phyloP scores from a whole-genome alignment of 2,113 vertebrate genomes.

The Lota lota region DNA sequence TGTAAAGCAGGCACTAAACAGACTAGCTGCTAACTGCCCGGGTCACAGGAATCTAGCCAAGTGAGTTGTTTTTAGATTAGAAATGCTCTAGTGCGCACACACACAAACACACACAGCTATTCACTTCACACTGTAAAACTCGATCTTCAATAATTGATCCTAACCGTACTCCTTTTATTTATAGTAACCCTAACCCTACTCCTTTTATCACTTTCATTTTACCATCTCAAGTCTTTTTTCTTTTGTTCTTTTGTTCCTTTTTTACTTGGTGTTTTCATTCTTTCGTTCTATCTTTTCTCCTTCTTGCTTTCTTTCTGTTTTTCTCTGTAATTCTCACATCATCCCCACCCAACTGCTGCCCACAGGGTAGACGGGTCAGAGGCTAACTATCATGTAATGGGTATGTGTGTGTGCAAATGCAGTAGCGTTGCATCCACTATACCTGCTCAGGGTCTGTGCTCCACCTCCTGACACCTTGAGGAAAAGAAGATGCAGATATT shows the following conservation, averaged over 20 bases:
- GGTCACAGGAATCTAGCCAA: constrained; percentile 23
- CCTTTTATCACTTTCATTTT: background rate
- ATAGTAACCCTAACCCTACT: background rate
- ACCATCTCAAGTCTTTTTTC: background rate
- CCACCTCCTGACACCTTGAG: too few species aligned
- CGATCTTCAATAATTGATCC: background rate
- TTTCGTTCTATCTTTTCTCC: too few species aligned
- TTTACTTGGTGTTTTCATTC: too few species aligned
- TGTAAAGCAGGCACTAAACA: background rate
- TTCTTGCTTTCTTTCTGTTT: too few species aligned
- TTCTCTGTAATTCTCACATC: background rate
- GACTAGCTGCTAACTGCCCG: constrained; percentile 4
- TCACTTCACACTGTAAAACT: background rate
- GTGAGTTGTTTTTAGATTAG: constrained; percentile 33
- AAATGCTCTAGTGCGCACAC: background rate
- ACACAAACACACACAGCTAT: background rate
- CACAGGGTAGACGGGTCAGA: too few species aligned
- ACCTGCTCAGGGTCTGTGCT: too few species aligned
- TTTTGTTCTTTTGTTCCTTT: background rate
- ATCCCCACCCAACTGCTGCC: too few species aligned
- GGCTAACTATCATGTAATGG: too few species aligned
- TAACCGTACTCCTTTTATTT: background rate
- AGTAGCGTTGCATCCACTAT: too few species aligned
- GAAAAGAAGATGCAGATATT: too few species aligned
- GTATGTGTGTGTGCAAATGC: too few species aligned